Percentiles rank a stretch among this genome's conserved stretches.
Evolutionary conservation across 2,888 invertebrate genomes (phyloP).

Genomic region (Stramonita haemastoma): DNA sequence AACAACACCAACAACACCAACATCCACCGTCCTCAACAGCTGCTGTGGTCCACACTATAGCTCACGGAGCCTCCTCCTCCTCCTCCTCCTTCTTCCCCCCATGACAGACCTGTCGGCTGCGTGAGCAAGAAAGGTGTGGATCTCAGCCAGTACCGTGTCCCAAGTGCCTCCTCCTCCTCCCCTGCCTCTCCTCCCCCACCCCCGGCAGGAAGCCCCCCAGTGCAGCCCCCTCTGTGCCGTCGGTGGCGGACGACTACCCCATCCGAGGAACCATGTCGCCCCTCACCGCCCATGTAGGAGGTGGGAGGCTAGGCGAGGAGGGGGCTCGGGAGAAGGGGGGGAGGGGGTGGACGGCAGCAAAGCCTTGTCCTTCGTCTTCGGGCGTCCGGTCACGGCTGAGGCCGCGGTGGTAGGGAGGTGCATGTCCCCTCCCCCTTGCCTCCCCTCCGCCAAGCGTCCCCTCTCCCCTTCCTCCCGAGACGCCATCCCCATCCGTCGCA

Average conservation of each 20-base stretch:
- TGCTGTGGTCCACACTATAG: no score
- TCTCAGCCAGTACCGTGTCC: not conserved
- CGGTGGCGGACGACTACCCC: constrained; percentile 58
- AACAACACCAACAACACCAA: not conserved
- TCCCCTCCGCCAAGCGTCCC: constrained; percentile 46
- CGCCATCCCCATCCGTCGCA: constrained; percentile 43
- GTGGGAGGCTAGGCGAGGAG: not conserved
- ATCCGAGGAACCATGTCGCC: constrained; percentile 68
- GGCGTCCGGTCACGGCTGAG: constrained; percentile 59
- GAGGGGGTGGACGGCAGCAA: constrained; percentile 43
- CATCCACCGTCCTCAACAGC: not conserved
- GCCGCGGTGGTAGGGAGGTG: constrained; percentile 40
- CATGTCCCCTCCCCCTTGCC: constrained; percentile 45
- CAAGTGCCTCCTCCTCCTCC: constrained; percentile 22
- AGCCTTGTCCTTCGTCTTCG: constrained; percentile 68
- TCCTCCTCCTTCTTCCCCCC: no score
- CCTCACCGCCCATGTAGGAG: constrained; percentile 52
- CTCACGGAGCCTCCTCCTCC: no score
- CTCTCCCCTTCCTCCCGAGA: constrained; percentile 46
- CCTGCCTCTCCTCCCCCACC: not conserved
- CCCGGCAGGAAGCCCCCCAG: not conserved
- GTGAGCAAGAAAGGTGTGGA: not conserved
- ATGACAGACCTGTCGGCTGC: not conserved
- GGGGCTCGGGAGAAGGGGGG: not conserved
- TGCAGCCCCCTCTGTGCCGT: not conserved